Evolutionary conservation across 2,888 invertebrate species (phyloP), one percentile per base, ranked within the genome.

Genomic region (Leucophenga maculata): DNA sequence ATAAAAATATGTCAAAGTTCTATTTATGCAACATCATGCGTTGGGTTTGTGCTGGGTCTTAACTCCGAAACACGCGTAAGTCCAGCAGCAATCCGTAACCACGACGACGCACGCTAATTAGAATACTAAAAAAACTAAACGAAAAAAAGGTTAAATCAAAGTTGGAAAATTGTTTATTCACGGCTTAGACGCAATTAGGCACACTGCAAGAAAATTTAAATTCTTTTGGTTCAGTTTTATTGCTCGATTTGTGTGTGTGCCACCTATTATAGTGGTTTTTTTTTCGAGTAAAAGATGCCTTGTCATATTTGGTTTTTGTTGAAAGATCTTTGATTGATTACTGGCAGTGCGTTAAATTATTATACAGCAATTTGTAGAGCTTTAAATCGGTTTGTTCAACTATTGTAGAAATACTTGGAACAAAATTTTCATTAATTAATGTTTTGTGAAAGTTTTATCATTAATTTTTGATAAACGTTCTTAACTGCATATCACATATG

Each of bases 81-180:
- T 79, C 80, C 77, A 73, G 79, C 74, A 75, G 72, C 74, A 68
- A 67, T 18, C 22, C 4, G 46, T 64, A 60, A 76, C 72, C 72
- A 73, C 74, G 69, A 74, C 76, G 74, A 39, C 39, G 74, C 67
- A 75, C 81, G 85, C 84, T 84, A 85, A 84, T 84, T 84, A 84
- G 85, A 85, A 84, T 85, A 83, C 75, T 76, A 71, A 65, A 54
- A 69, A 64, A 9, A 62, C 26, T 8, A 55, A 26, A 4, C 6
- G n/a, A 55, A 55, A 39, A 1, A 39, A 31, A 18, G 26, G 16
- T 18, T 44, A 60, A 60, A 46, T 32, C 64, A 60, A 22, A 57
- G 26, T 26, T 60, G 68, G 48, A 75, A 77, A 75, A 75, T 31
- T 84, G 83, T 82, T 82, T 78, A 75, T 65, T 82, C 82, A 84